phyloP scores from a whole-genome alignment of 2,797 vertebrate species.

The Trachurus trachurus region DNA sequence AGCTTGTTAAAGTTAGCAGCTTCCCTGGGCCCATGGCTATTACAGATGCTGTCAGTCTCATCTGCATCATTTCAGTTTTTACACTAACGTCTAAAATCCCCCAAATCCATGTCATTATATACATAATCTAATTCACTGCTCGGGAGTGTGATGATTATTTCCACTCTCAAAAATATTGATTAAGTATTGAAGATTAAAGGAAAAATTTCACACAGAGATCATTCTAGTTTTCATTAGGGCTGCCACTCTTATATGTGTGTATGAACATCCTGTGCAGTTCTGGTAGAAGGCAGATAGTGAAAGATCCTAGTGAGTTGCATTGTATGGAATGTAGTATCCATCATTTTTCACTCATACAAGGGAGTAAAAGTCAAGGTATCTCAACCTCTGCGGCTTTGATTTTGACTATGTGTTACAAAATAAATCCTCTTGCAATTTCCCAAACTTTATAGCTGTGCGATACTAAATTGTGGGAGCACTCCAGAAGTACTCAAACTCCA shows the following conservation, averaged over 20 bases:
- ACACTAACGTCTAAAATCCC: neutral
- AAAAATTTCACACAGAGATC: neutral
- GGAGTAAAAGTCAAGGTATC: neutral
- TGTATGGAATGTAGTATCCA: neutral
- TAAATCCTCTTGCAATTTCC: neutral
- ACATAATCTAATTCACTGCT: neutral
- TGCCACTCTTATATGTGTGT: neutral
- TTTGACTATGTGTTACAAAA: neutral
- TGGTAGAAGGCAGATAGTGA: neutral
- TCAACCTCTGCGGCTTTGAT: neutral
- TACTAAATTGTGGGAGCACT: neutral
- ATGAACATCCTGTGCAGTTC: neutral
- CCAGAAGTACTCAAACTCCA: neutral
- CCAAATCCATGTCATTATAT: neutral
- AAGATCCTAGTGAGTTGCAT: neutral
- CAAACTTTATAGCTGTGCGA: neutral
- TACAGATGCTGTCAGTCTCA: constrained; percentile 11
- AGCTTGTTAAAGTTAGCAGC: constrained; percentile 47
- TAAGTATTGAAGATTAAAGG: neutral
- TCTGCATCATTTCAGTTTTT: constrained; percentile 2
- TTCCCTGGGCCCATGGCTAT: constrained; percentile 2
- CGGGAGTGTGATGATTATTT: neutral
- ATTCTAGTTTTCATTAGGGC: neutral
- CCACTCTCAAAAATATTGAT: neutral
- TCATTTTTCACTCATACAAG: neutral